Base-by-base conservation (phyloP, 2,797 vertebrate species). In the Pempheris klunzingeri region DNA sequence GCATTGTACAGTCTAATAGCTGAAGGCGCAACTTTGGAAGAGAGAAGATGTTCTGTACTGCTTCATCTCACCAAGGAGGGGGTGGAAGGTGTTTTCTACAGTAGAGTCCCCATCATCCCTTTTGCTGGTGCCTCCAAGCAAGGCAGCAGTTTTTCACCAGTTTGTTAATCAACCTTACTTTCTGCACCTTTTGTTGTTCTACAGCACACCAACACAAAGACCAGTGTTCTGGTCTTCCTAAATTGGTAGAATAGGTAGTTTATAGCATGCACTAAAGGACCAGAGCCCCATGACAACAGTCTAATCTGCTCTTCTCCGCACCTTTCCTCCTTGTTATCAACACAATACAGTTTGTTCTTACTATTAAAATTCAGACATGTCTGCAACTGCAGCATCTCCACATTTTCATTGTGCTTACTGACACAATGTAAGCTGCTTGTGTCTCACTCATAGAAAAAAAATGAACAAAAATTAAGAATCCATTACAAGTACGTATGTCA, bases 21-120 rank as follows among this genome's bases (percentile, higher is more conserved):
- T 75, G 38, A 41, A 78, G 74, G 72, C 71, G 65, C 41, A 78
- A 47, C 50, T 81, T 67, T 77, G 44, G 32, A 75, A 80, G 52
- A 74, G 24, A 55, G 46, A 68, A 72, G 11, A 60, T 62, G 53
- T 72, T 79, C 61, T 57, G 10, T 38, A 15, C 70, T 46, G 43
- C 28, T 53, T 63, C 24, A 49, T 76, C 58, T 63, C 52, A 65
- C 26, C 6, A 22, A 14, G 47, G 68, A 80, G 30, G 54, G 39
- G 38, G 17, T 73, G 77, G 52, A 67, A 69, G 38, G 64, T 71
- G 36, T 74, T 70, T 71, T 65, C 32, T 41, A 66, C 63, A 62
- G 14, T 53, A 20, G 30, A 76, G 32, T 53, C 53, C 9, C 70
- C 60, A 57, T 54, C 49, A 36, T 62, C 36, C 20, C 41, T 28